phyloP scores from a whole-genome alignment of 2,888 invertebrate genomes.

The Hartigia nigra region DNA sequence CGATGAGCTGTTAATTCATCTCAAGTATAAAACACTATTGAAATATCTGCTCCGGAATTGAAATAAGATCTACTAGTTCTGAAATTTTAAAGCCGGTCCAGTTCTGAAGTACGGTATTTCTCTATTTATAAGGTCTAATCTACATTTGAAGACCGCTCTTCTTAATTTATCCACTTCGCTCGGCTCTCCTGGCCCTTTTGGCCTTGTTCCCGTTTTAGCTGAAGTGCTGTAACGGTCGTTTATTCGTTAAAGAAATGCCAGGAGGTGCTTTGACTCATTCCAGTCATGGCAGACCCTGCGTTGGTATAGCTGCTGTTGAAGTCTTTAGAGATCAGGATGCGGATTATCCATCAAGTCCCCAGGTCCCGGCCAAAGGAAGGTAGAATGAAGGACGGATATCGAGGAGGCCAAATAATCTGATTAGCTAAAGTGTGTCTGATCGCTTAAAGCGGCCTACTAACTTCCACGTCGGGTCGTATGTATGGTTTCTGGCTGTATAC shows the following conservation, averaged over 20 bases:
- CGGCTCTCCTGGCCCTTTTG: background rate
- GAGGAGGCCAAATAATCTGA: constrained; percentile 35
- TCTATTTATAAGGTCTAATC: background rate
- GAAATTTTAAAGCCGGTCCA: background rate
- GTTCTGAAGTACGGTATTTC: background rate
- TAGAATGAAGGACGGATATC: background rate
- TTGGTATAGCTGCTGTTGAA: background rate
- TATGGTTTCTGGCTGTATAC: background rate
- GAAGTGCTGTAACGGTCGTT: background rate
- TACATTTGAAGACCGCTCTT: background rate
- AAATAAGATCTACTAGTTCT: background rate
- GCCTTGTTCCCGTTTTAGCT: background rate
- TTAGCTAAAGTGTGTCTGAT: constrained; percentile 48
- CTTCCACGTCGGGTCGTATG: background rate
- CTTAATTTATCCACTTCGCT: constrained; percentile 4
- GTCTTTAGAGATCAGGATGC: background rate
- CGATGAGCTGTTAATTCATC: background rate
- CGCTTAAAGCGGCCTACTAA: constrained; percentile 19
- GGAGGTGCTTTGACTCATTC: background rate
- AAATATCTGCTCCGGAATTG: background rate
- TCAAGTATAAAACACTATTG: background rate
- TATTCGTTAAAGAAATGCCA: background rate
- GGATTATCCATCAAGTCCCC: background rate
- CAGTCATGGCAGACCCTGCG: background rate
- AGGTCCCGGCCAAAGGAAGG: too few relatives aligned